Conservation (phyloP, 2,888 invertebrate species). For the Dichetophora obliterata region DNA sequence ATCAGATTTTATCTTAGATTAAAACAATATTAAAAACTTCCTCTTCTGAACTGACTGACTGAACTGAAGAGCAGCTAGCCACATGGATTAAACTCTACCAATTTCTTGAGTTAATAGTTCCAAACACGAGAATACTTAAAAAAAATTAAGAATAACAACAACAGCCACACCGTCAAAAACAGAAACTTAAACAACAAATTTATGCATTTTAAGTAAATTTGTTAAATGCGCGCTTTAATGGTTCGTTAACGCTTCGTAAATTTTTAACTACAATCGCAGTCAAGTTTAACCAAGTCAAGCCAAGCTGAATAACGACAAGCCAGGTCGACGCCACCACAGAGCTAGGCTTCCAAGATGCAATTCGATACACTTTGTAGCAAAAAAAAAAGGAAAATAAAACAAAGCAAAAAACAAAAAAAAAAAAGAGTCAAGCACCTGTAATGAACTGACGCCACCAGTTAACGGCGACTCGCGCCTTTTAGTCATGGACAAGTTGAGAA, state of each 20-base stretch:
- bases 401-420: background rate
- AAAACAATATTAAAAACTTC: conserved; percentile 16
- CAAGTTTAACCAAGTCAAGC: background rate
- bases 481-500: conserved; percentile 35
- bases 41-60: background rate
- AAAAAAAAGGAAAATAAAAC: background rate
- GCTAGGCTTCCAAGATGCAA: background rate
- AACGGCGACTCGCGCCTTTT: conserved; percentile 32
- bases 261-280: conserved; percentile 8
- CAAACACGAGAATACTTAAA: background rate
- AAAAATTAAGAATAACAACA: conserved; percentile 7
- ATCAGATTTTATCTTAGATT: conserved; percentile 26
- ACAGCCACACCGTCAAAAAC: background rate
- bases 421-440: conserved; percentile 46
- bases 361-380: background rate
- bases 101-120: conserved; percentile 21
- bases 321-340: background rate
- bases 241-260: conserved; percentile 64
- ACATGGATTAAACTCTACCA: background rate
- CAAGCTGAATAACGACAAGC: conserved; percentile 1
- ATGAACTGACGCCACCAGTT: conserved; percentile 49
- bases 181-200: conserved; percentile 18
- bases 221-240: conserved; percentile 69
- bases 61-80: background rate
- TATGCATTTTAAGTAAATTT: conserved; percentile 62